Evolutionary conservation across 37 sponge, comb jelly and placozoan species (phyloP), one percentile per base, ranked within the genome.

Genomic region (Cladorhizidae sp.): DNA sequence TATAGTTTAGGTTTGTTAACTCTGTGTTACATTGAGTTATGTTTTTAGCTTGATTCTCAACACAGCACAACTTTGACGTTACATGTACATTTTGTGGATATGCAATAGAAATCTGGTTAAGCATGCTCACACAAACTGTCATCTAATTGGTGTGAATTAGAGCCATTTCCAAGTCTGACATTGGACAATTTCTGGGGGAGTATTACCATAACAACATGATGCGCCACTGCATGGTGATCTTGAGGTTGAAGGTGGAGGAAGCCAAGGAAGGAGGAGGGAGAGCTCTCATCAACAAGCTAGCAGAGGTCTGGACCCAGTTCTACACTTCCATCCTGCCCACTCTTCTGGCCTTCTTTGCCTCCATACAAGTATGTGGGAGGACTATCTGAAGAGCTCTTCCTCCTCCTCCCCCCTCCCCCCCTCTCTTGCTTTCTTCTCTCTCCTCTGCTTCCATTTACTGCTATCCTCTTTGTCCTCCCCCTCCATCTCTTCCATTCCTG

Each of bases 261-360:
- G 67, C 9, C 35, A 83, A 78, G 36, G 72, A 73, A 43, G 57
- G 54, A 68, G 85, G 85, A 80, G 93, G 90, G 14, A 2, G 0
- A 36, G 74, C 38, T 28, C 61, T 93, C 55, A 67, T 93, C 59
- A 41, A 83, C 57, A 89, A 89, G 75, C 63, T 93, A 26, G 87
- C 84, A 0, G 77, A 83, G 17, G 32, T 90, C 0, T 93, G 94
- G 94, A 79, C 70, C 3, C 88, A 83, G 81, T 93, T 93, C 78
- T 93, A 83, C 88, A 87, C 88, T 3, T 79, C 74, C 21, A 86
- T 93, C n/a, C 81, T 93, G 5, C 91, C 94, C 56, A 93, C 81
- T 25, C 54, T 93, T 52, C 91, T 90, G 73, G 90, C 84, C 31
- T 83, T 93, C 71, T 89, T 93, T 65, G 78, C 80, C 33, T 75